phyloP scores from a whole-genome alignment of 2,888 invertebrate species.

The Cheiracanthium punctorium region DNA sequence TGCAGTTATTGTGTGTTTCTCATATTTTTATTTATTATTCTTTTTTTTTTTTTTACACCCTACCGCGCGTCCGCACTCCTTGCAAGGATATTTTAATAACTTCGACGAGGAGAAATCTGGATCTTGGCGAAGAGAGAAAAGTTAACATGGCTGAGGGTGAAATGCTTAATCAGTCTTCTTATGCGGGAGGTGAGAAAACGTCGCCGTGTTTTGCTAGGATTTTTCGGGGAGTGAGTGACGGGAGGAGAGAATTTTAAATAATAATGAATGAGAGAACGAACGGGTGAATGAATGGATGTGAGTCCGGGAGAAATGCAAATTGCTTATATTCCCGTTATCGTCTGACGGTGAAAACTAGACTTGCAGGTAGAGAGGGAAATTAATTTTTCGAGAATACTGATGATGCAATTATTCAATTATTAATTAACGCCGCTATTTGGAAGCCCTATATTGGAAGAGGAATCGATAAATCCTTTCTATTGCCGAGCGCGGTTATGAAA shows the following conservation, averaged over 20 bases:
- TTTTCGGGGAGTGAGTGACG: not conserved
- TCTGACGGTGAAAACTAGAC: too few species aligned
- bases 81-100: slow-evolving; percentile 57
- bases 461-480: too few species aligned
- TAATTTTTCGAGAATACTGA: not conserved
- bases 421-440: not conserved
- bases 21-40: slow-evolving; percentile 6
- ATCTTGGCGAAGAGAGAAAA: slow-evolving; percentile 5
- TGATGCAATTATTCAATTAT: not conserved
- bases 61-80: not conserved
- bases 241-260: not conserved
- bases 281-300: not conserved
- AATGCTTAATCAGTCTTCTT: slow-evolving; percentile 36
- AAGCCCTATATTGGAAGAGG: too few species aligned
- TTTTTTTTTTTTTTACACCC: not conserved
- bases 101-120: not conserved
- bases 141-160: slow-evolving; percentile 7
- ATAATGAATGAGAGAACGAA: not conserved
- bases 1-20: slow-evolving; percentile 28
- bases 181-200: not conserved
- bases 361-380: not conserved
- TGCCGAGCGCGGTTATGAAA: too few species aligned
- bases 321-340: too few species aligned
- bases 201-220: not conserved
- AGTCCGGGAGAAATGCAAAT: not conserved